A percentile compares a stretch with the other conserved stretches of the same genome.
These are phyloP conservation scores for Carcinoscorpius rotundicauda DNA, from an alignment of 1,140 invertebrate species.

Conservation along the genomic window DNA sequence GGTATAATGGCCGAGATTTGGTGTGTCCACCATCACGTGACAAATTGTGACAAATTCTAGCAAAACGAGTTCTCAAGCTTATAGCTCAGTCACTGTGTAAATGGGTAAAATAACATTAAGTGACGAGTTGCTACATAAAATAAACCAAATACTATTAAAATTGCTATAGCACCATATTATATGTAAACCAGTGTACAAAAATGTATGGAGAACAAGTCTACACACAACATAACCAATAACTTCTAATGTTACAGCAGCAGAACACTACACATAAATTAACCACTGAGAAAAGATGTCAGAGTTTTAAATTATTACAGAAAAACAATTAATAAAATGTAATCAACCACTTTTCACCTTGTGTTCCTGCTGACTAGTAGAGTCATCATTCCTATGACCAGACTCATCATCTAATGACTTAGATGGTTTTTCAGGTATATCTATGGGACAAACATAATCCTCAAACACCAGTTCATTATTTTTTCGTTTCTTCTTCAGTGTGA, in stretches of 20 bases:
- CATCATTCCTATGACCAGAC: background rate
- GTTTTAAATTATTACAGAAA: background rate
- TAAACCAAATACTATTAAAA: no score
- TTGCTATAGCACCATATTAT: no score
- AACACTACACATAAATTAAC: background rate
- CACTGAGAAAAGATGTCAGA: background rate
- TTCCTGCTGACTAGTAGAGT: conserved; percentile 3
- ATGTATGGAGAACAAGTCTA: no score
- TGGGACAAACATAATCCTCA: conserved; percentile 74
- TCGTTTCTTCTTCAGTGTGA: conserved; percentile 75
- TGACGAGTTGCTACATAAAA: no score
- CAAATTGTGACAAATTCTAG: no score
- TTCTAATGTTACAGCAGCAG: background rate
- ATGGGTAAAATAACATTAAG: no score
- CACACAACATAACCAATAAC: background rate
- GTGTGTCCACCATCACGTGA: no score
- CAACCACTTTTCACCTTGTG: conserved; percentile 11
- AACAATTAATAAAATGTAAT: background rate
- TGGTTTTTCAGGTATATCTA: conserved; percentile 35
- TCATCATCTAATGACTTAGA: background rate
- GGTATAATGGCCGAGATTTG: no score
- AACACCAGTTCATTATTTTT: conserved; percentile 55
- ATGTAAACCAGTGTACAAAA: no score
- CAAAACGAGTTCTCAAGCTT: no score
- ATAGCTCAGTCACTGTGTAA: no score